Base-by-base conservation (phyloP, 2,888 invertebrate genomes). In the Cephus runcator region DNA sequence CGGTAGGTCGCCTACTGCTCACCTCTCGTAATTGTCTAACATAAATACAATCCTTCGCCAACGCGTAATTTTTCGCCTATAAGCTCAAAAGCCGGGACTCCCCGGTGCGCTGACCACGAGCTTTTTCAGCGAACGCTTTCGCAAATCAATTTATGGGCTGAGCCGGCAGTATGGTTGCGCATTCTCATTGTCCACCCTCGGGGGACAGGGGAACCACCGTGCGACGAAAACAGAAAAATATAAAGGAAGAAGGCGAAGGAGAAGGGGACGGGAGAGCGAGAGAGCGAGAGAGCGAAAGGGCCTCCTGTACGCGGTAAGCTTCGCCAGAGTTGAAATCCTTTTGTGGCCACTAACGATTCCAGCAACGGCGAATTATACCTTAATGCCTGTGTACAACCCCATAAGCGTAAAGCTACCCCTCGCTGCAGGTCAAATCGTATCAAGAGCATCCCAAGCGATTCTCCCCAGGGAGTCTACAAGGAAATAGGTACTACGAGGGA, bases 131-230 rank as follows among this genome's bases (percentile, higher is more conserved):
- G 87, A 82, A 87, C 88, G 88, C 87, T 89, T 88, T 88, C 87
- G 88, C 91, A 91, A 91, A 91, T 91, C 91, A 91, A 91, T 91
- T 91, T 91, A 91, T 90, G 90, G 40, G 88, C 88, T 87, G 86
- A 86, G 85, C 88, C 82, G 84, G 84, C 40, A 15, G 15, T 15
- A 40, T 40, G 40, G 40, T 40, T 15, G 40, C 81, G 81, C 85
- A 81, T 86, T 90, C 89, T 89, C 91, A 91, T 90, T 90, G 91
- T 90, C 88, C 89, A 83, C 69, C 78, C 69, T 40, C 71, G 40
- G 15, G 40, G 6, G 40, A 6, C 15, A 15, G 40, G 40, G 40
- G 40, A 15, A 15, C 15, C 15, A 15, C 15, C 15, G 40, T 15
- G 69, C 69, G 69, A 69, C 11, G 12, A 69, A 15, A 40, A 40